Evolutionary conservation across 2,797 vertebrate species (phyloP).

Genomic region (Erpetoichthys calabaricus): DNA sequence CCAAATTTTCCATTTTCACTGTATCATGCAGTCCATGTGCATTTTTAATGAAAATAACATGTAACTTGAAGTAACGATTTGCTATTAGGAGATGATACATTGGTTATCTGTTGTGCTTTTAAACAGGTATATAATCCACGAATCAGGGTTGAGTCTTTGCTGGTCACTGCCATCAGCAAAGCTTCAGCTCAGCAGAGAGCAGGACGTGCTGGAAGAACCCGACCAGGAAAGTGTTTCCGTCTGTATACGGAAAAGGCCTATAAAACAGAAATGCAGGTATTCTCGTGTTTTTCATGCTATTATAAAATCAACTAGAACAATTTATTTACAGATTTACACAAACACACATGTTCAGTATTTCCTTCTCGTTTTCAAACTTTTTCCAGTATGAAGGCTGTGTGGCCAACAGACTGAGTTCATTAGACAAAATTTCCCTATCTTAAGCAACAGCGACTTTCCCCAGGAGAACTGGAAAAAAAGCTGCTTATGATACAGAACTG

Average conservation of each 20-base stretch:
- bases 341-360: too few relatives aligned
- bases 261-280: slow-evolving; percentile 96
- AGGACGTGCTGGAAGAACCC: slow-evolving; percentile 81
- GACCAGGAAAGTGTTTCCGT: slow-evolving; percentile 89
- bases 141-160: slow-evolving; percentile 88
- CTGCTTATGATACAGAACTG: too few relatives aligned
- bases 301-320: too few relatives aligned
- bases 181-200: slow-evolving; percentile 94
- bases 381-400: too few relatives aligned
- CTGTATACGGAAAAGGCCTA: slow-evolving; percentile 97
- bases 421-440: too few relatives aligned
- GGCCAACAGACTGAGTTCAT: not conserved
- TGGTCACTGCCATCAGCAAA: slow-evolving; percentile 93
- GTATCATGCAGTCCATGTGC: not conserved
- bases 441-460: too few relatives aligned
- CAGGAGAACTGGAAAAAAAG: too few relatives aligned
- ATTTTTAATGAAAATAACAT: not conserved
- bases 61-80: not conserved
- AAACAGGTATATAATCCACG: slow-evolving; percentile 85
- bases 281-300: too few relatives aligned
- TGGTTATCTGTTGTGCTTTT: not conserved
- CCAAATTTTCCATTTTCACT: too few relatives aligned
- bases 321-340: too few relatives aligned
- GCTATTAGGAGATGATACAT: not conserved
- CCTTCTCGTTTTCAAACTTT: too few relatives aligned